Percentiles rank a stretch among this genome's conserved stretches.
Evolutionary conservation across 2,888 invertebrate genomes (phyloP).

Genomic region (Herminia tarsipennalis): DNA sequence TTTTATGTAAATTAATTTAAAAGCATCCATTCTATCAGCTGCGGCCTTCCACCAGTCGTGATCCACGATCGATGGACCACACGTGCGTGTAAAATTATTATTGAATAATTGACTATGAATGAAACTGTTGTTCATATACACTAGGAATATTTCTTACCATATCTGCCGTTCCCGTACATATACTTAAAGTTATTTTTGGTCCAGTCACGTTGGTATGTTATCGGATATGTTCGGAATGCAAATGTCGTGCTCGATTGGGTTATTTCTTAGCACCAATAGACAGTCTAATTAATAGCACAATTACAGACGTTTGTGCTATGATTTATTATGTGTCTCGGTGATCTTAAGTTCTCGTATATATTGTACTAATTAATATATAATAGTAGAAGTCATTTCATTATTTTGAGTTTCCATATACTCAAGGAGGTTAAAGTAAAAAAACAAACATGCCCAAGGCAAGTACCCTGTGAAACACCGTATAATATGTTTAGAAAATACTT

Average conservation of each 20-base stretch:
- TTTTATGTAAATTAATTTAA: constrained; percentile 28
- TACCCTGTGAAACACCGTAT: constrained; percentile 22
- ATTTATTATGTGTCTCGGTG: no score
- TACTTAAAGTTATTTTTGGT: constrained; percentile 37
- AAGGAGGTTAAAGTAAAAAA: no score
- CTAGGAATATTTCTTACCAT: constrained; percentile 41
- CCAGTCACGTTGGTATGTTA: constrained; percentile 38
- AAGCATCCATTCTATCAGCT: constrained; percentile 26
- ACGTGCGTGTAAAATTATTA: constrained; percentile 52
- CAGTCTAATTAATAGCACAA: no score
- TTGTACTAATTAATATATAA: no score
- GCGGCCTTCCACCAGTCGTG: constrained; percentile 46
- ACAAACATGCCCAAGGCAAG: constrained; percentile 3
- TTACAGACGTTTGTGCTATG: no score
- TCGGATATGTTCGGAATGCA: constrained; percentile 31
- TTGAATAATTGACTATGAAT: constrained; percentile 51
- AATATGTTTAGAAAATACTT: constrained; percentile 20
- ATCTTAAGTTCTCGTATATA: no score
- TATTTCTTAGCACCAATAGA: constrained; percentile 16
- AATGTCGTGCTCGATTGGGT: constrained; percentile 30
- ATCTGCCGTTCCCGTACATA: constrained; percentile 17
- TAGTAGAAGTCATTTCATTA: no score
- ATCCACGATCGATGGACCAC: constrained; percentile 42
- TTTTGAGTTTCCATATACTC: no score
- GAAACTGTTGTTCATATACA: constrained; percentile 44